phyloP scores from a whole-genome alignment of 2,888 invertebrate species.

The Cactoblastis cactorum region DNA sequence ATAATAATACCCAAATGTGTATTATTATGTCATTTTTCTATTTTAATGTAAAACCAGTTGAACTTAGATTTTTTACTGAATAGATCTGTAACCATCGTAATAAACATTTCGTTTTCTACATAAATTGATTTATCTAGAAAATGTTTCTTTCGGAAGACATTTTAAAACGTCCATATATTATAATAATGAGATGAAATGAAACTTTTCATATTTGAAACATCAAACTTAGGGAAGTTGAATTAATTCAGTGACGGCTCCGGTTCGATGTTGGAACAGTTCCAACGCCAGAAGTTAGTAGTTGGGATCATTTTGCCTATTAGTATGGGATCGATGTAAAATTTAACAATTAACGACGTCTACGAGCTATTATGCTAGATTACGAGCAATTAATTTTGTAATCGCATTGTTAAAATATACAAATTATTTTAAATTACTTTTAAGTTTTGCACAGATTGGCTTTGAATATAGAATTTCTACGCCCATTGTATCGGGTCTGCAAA shows the following conservation, averaged over 20 bases:
- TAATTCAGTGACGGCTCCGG: background rate
- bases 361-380: constrained; percentile 1
- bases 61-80: too few relatives aligned
- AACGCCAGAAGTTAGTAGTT: background rate
- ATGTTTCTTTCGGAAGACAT: background rate
- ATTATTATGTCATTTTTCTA: too few relatives aligned
- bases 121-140: too few relatives aligned
- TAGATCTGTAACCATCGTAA: too few relatives aligned
- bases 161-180: background rate
- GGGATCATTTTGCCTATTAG: background rate
- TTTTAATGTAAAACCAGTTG: background rate
- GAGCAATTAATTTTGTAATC: background rate
- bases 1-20: too few relatives aligned
- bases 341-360: background rate
- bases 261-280: constrained; percentile 1
- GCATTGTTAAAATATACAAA: background rate
- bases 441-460: background rate
- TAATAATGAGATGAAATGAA: constrained; percentile 2
- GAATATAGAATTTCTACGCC: background rate
- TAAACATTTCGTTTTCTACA: too few relatives aligned
- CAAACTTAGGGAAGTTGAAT: constrained; percentile 1
- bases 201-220: constrained; percentile 5
- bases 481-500: background rate
- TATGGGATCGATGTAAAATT: constrained; percentile 5
- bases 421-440: constrained; percentile 8